phyloP scores from a whole-genome alignment of 2,113 vertebrate species.

The Chloropsis hardwickii region DNA sequence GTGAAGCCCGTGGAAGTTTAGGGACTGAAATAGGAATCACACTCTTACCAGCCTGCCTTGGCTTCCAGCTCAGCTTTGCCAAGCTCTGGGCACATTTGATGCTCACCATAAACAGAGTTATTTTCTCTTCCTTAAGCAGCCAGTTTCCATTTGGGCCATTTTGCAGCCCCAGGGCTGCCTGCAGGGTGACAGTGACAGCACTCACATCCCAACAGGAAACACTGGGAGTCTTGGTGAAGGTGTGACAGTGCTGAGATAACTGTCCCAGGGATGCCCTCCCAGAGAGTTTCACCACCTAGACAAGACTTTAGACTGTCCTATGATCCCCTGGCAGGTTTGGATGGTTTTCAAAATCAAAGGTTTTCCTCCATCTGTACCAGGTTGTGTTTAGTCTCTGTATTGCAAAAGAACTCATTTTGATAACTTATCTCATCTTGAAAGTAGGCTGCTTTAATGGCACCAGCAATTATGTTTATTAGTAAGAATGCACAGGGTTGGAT shows the following conservation, averaged over 20 bases:
- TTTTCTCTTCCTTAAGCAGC: neutral
- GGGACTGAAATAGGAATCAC: neutral
- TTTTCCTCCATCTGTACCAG: neutral
- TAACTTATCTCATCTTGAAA: neutral
- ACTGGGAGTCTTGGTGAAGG: neutral
- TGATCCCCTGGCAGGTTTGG: neutral
- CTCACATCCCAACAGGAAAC: neutral
- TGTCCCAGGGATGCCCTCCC: neutral
- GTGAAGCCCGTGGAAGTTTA: neutral
- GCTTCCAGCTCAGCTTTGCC: neutral
- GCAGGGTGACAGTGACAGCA: rapidly evolving
- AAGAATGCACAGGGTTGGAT: neutral
- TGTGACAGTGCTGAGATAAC: neutral
- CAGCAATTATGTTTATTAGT: neutral
- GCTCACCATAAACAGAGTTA: neutral
- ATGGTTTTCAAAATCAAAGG: neutral
- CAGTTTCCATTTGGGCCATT: neutral
- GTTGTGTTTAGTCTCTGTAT: neutral
- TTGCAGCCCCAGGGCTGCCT: neutral
- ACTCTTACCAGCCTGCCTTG: neutral
- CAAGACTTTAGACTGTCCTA: neutral
- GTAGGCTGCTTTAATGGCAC: neutral
- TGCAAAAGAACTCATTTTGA: neutral
- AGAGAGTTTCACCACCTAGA: neutral
- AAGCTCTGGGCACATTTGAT: neutral